Evolutionary conservation across 1,140 invertebrate genomes (phyloP), one percentile per base, ranked within the genome.

Genomic region (Caenorhabditis brenneri): DNA sequence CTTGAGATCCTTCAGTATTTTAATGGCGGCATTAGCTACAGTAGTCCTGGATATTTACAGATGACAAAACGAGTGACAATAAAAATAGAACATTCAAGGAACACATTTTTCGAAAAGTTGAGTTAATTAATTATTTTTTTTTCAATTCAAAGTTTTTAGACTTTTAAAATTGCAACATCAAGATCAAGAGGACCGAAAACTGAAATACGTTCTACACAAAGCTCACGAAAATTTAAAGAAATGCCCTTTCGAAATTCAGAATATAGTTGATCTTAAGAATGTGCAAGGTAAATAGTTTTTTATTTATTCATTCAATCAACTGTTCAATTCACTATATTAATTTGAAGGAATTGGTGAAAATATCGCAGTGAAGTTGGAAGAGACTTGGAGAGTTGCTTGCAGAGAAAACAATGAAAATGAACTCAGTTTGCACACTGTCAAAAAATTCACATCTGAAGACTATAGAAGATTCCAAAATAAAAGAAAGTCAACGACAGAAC

Each of bases 11-110:
- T 65, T 31, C n/a, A 12, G 69, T 42, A 12, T 42, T 24, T 31
- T 24, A 69, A 22, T 6, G 19, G 6, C 27, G 9, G 31, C 9
- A 69, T 7, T 29, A 55, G 3, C 9, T 31, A 78, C 29, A 42
- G 69, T 10, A 12, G n/a, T 22, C 24, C 6, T 1, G 27, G 10
- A 22, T 55, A 27, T 10, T 27, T 65, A 27, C 58, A 79, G 69
- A 83, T 55, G 69, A 16, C 22, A 22, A 83, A 79, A 58, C 42
- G 82, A 12, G 74, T 83, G 15, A 83, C 53, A n/a, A 49, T 83
- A 0, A 79, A 49, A 29, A 53, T 80, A 10, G 82, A 84, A 39
- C 55, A 84, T 29, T 58, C 51, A 16, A 58, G 31, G 49, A 84
- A 84, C 27, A 49, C 39, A 16, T 84, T 84, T 33, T 80, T 69